Evolutionary conservation across 2,888 invertebrate genomes (phyloP).

Genomic region (Desoria tigrina): DNA sequence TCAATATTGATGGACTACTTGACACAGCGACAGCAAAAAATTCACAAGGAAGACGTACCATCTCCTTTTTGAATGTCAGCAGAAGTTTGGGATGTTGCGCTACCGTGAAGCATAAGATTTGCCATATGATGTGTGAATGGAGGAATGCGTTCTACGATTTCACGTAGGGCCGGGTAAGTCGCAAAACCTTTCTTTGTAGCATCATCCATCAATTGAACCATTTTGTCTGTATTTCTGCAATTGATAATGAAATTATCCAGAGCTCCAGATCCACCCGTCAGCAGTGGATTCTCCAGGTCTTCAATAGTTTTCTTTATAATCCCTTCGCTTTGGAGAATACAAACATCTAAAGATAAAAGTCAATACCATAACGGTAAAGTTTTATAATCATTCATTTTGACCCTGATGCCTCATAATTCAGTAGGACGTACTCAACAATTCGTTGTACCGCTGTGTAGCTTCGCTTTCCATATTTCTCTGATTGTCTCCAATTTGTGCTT

Average conservation of each 20-base stretch:
- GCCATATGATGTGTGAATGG: slow-evolving; percentile 64
- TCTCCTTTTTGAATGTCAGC: slow-evolving; percentile 62
- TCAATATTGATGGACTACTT: too few relatives aligned
- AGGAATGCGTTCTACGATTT: slow-evolving; percentile 59
- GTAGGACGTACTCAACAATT: slow-evolving; percentile 45
- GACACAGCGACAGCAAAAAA: background rate
- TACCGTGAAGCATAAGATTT: slow-evolving; percentile 69
- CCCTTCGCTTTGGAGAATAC: slow-evolving; percentile 59
- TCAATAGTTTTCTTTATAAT: slow-evolving; percentile 63
- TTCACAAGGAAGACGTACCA: too few relatives aligned
- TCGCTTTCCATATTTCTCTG: slow-evolving; percentile 49
- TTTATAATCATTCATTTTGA: background rate
- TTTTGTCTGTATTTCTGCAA: slow-evolving; percentile 39
- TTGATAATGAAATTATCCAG: slow-evolving; percentile 50
- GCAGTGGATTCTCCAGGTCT: slow-evolving; percentile 67
- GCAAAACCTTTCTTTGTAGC: slow-evolving; percentile 41
- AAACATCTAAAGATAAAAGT: slow-evolving; percentile 56
- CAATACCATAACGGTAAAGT: slow-evolving; percentile 27
- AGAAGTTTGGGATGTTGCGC: slow-evolving; percentile 74
- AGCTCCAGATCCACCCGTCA: slow-evolving; percentile 55
- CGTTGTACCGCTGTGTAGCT: slow-evolving; percentile 46
- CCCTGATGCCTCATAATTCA: background rate
- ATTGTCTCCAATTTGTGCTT: slow-evolving; percentile 47
- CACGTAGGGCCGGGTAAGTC: slow-evolving; percentile 50
- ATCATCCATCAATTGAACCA: slow-evolving; percentile 36